phyloP scores from a whole-genome alignment of 2,888 invertebrate genomes.

The Gymnosoma rotundatum region DNA sequence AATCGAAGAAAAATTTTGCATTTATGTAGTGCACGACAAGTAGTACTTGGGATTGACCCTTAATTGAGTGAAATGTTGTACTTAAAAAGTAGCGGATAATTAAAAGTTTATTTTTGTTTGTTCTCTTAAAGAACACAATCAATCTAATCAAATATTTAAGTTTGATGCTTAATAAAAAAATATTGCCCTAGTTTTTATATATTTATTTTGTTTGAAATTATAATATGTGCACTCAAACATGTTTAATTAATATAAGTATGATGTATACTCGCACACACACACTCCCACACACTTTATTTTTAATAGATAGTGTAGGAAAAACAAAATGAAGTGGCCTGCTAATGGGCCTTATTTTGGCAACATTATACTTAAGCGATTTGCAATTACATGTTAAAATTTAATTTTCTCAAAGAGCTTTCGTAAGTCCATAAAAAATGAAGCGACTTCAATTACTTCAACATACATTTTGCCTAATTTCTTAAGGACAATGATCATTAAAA shows the following conservation, averaged over 20 bases:
- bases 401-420: too few species aligned
- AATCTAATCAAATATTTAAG: conserved; percentile 45
- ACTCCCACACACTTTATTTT: neutral
- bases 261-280: neutral
- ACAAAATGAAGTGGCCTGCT: neutral
- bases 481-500: too few species aligned
- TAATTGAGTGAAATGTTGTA: conserved; percentile 39
- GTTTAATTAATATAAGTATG: conserved; percentile 27
- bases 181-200: conserved; percentile 37
- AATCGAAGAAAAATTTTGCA: neutral
- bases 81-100: conserved; percentile 19
- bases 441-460: too few species aligned
- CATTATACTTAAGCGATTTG: too few species aligned
- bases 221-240: conserved; percentile 14
- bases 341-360: neutral
- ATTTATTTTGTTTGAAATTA: neutral
- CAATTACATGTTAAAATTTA: too few species aligned
- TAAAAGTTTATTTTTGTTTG: conserved; percentile 18
- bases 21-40: conserved; percentile 36
- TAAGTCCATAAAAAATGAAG: too few species aligned
- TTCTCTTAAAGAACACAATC: conserved; percentile 16
- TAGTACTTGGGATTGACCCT: conserved; percentile 47
- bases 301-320: neutral
- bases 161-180: conserved; percentile 33
- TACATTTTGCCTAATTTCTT: too few species aligned